These are phyloP conservation scores for Papio anubis DNA, from an alignment of 2,113 vertebrate genomes.

Conservation along the genomic window DNA sequence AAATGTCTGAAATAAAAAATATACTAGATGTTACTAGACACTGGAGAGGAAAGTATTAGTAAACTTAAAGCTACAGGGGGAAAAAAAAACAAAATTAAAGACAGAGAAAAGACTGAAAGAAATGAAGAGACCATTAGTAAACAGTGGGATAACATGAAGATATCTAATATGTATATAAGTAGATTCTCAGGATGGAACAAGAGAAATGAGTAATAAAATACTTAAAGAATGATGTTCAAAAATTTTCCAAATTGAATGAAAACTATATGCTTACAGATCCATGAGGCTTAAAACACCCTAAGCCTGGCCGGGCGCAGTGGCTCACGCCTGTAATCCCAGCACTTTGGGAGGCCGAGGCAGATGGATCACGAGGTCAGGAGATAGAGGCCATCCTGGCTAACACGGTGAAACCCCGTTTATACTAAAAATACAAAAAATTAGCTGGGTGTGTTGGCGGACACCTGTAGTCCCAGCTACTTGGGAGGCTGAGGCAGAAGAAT, in stretches of 20 bases:
- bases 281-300: background rate
- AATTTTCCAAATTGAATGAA: background rate
- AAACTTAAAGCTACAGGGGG: background rate
- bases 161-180: background rate
- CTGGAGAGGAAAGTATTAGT: background rate
- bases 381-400: too few species aligned
- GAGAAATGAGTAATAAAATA: background rate
- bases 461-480: too few species aligned
- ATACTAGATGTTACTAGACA: background rate
- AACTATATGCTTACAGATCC: background rate
- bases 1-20: background rate
- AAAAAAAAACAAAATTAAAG: background rate
- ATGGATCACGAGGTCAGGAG: too few species aligned
- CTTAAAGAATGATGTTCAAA: background rate
- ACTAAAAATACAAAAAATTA: too few species aligned
- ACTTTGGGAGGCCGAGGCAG: too few species aligned
- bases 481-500: too few species aligned
- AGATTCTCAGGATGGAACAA: background rate
- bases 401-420: too few species aligned
- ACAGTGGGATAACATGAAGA: background rate
- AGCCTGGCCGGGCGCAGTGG: too few species aligned
- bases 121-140: background rate
- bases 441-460: fast-evolving
- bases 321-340: too few species aligned
- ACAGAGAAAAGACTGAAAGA: background rate